phyloP scores from a whole-genome alignment of 2,888 invertebrate species.

The Melanophora roralis region DNA sequence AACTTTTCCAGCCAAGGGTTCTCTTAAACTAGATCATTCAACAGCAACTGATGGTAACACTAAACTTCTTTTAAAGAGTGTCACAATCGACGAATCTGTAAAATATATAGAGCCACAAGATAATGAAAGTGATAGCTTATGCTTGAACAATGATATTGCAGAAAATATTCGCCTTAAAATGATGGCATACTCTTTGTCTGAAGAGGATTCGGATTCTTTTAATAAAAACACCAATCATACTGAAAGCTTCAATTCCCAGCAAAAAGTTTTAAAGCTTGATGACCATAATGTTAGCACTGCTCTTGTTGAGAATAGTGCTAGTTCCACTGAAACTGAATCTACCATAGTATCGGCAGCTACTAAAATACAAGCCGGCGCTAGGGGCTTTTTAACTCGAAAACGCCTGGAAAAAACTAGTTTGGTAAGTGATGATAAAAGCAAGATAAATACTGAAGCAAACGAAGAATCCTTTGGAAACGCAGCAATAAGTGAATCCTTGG shows the following conservation, averaged over 20 bases:
- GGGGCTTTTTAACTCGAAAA: slow-evolving; percentile 73
- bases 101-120: slow-evolving; percentile 56
- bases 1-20: slow-evolving; percentile 45
- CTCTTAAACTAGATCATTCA: slow-evolving; percentile 67
- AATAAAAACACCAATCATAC: slow-evolving; percentile 63
- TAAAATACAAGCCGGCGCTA: slow-evolving; percentile 74
- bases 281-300: slow-evolving; percentile 74
- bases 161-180: slow-evolving; percentile 73
- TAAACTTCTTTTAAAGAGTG: slow-evolving; percentile 66
- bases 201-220: slow-evolving; percentile 73
- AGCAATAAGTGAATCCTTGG: slow-evolving; percentile 74
- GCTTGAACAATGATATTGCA: slow-evolving; percentile 69
- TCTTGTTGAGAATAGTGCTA: slow-evolving; percentile 69
- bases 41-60: slow-evolving; percentile 66
- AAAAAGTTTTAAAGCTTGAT: slow-evolving; percentile 62
- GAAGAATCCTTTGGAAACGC: slow-evolving; percentile 74
- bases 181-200: slow-evolving; percentile 74
- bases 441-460: slow-evolving; percentile 65
- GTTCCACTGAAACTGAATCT: slow-evolving; percentile 75
- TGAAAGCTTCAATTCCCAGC: slow-evolving; percentile 2
- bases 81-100: slow-evolving; percentile 68
- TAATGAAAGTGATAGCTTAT: slow-evolving; percentile 64
- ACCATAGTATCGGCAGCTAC: slow-evolving; percentile 75
- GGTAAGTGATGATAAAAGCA: slow-evolving; percentile 67
- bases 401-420: slow-evolving; percentile 69